Evolutionary conservation across 2,113 vertebrate genomes (phyloP), one percentile per base, ranked within the genome.

Genomic region (Melanocharis versteri): DNA sequence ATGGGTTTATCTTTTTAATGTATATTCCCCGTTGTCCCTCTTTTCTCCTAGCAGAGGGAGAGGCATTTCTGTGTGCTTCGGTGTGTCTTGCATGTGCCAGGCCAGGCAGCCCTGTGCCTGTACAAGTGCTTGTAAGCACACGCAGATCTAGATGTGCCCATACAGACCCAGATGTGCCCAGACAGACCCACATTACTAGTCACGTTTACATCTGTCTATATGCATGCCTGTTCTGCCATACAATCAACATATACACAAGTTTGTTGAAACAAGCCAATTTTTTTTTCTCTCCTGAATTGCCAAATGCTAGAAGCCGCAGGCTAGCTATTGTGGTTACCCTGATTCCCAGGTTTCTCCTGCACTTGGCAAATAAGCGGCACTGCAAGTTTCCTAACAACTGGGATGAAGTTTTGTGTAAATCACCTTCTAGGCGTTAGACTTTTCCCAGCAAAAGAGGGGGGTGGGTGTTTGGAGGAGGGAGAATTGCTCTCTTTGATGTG

Each of bases 341-440:
- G 87, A 71, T 93, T 92, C 93, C 93, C 68, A 94, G 92, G 91
- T 94, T 87, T 54, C 68, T 93, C 50, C 84, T 94, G 89, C 92
- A 91, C 57, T 14, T 88, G 76, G 86, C 80, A 13, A 79, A 57
- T 39, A 90, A 94, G 95, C 3, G 1, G 93, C 76, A 56, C 69
- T 90, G 83, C 78, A 44, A 81, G 90, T 94, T 95, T 94, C 95
- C 89, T 96, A 89, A 91, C 83, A 87, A 94, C 87, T 45, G 66
- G 56, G 61, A 87, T 77, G 77, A 80, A 94, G 85, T 86, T 91
- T 61, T 94, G 76, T 94, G 77, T 90, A 94, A 95, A 90, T 95
- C 94, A 90, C 94, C 94, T 95, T 82, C 94, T 92, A 94, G 96
- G 97, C 95, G 72, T 97, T 95, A 97, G 96, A 94, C 96, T 92